Conservation (phyloP, 1,140 invertebrate genomes). For the Pomacea maculata region DNA sequence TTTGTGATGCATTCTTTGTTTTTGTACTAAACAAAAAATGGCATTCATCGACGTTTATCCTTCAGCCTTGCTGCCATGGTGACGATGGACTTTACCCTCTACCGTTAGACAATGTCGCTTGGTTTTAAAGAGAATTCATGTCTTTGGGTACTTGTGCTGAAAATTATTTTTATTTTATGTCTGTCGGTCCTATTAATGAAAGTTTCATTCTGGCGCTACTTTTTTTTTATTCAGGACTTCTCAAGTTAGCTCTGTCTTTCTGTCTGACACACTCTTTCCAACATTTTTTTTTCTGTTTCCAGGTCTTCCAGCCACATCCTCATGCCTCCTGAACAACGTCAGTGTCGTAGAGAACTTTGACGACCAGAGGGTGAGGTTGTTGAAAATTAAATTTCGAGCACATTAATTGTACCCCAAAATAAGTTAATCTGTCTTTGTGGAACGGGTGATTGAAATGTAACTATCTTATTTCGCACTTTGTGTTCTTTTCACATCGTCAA, state of each 20-base stretch:
- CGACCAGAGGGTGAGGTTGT: neutral
- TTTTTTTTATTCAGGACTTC: no score
- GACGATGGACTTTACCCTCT: no score
- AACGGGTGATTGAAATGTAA: neutral
- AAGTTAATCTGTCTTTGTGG: neutral
- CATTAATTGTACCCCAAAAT: neutral
- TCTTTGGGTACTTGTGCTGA: neutral
- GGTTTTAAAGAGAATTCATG: neutral
- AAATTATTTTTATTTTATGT: neutral
- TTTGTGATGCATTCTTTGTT: no score
- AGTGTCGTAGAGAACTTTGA: constrained; percentile 12
- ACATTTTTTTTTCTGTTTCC: neutral
- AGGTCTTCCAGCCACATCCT: neutral
- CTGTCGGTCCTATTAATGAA: neutral
- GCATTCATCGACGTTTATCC: no score
- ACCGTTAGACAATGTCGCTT: neutral
- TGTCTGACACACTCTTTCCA: neutral
- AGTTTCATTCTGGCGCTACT: neutral
- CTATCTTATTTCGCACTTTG: neutral
- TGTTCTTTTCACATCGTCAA: neutral
- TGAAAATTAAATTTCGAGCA: neutral
- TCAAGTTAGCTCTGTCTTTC: neutral
- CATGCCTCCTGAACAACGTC: neutral
- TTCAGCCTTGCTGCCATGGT: no score
- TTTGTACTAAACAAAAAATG: no score